Percentiles rank a stretch among this genome's conserved stretches.
Conservation (phyloP, 2,113 vertebrate genomes). For the Piprites chloris region DNA sequence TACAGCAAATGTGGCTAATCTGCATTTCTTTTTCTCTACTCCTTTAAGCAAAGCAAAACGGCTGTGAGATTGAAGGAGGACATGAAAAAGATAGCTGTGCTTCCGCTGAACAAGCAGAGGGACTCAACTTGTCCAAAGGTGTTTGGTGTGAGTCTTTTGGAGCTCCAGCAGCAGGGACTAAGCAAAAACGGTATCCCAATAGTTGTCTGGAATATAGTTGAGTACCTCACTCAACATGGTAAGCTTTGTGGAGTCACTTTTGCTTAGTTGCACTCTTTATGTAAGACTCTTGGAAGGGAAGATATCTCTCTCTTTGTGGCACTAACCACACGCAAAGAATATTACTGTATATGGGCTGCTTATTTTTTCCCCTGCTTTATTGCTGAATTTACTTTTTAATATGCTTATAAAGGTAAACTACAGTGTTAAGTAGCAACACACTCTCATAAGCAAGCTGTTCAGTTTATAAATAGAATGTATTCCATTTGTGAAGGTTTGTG, state of each 20-base stretch:
- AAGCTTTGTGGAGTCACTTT: slow-evolving; percentile 16
- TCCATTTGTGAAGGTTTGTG: background rate
- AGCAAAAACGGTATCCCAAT: slow-evolving; percentile 79
- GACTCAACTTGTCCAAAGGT: slow-evolving; percentile 43
- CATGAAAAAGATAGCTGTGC: slow-evolving; percentile 85
- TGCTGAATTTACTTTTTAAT: background rate
- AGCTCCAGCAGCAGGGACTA: slow-evolving; percentile 77
- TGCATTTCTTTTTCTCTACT: slow-evolving; percentile 56
- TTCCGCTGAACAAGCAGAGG: slow-evolving; percentile 74
- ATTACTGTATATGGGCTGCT: background rate
- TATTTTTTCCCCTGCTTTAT: background rate
- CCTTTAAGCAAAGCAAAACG: slow-evolving; percentile 84
- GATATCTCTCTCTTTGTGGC: background rate
- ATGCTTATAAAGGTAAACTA: background rate
- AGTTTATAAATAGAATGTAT: background rate
- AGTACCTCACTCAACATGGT: slow-evolving; percentile 82
- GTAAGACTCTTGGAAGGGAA: background rate
- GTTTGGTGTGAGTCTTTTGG: slow-evolving; percentile 80
- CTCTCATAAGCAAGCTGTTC: background rate
- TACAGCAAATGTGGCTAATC: slow-evolving; percentile 56
- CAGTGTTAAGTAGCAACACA: background rate
- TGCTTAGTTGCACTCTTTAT: background rate
- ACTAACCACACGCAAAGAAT: background rate
- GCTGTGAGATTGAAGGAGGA: slow-evolving; percentile 86
- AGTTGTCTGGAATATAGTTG: slow-evolving; percentile 82